A percentile compares a stretch with the other conserved stretches of the same genome.
phyloP scores from a whole-genome alignment of 2,113 vertebrate species.

The Gorsachius goisagi region DNA sequence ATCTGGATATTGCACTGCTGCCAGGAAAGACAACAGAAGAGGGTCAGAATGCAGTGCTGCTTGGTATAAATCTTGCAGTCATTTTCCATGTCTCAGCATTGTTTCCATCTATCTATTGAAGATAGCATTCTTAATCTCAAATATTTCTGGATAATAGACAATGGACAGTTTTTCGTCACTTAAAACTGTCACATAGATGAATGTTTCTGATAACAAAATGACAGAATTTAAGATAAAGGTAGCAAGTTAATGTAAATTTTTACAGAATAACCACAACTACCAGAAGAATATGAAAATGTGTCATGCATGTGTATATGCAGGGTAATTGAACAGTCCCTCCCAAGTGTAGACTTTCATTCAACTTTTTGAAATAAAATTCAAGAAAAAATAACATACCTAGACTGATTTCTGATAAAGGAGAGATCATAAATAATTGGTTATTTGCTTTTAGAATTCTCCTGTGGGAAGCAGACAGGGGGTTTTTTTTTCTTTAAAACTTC shows the following conservation, averaged over 20 bases:
- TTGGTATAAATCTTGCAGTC: neutral
- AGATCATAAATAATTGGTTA: neutral
- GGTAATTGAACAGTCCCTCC: neutral
- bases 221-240: neutral
- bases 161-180: neutral
- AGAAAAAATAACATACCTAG: neutral
- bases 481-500: neutral
- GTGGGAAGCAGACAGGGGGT: neutral
- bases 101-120: neutral
- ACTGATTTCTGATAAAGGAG: neutral
- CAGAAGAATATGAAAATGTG: neutral
- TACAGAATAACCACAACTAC: neutral
- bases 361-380: neutral
- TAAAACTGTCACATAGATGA: neutral
- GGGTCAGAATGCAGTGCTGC: neutral
- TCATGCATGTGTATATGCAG: neutral
- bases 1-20: neutral
- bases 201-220: neutral
- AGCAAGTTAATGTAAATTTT: neutral
- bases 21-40: neutral
- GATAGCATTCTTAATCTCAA: neutral
- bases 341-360: neutral
- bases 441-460: neutral
- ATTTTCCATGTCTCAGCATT: neutral
- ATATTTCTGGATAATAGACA: neutral